phyloP scores from a whole-genome alignment of 2,888 invertebrate species.

The Drosophila fulvimacula region DNA sequence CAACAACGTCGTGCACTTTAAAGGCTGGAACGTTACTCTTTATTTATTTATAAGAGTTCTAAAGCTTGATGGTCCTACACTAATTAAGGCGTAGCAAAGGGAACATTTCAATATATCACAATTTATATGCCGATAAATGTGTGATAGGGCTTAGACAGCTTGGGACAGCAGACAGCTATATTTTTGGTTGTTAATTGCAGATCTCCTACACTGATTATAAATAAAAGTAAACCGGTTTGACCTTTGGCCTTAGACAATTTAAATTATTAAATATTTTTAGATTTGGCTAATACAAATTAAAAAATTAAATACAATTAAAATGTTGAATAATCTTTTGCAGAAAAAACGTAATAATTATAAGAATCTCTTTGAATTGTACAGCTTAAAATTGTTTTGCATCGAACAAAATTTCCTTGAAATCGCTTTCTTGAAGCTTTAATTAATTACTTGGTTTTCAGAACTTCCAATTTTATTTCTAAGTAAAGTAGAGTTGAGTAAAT shows the following conservation, averaged over 20 bases:
- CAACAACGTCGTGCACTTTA: background rate
- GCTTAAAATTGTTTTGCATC: constrained; percentile 1
- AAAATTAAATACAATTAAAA: background rate
- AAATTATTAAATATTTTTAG: background rate
- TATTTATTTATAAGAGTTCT: background rate
- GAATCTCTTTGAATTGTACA: background rate
- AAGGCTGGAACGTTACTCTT: background rate
- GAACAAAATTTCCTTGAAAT: no score
- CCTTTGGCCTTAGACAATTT: background rate
- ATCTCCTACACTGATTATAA: rapidly evolving
- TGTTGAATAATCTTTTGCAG: background rate
- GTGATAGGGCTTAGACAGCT: background rate
- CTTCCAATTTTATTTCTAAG: constrained; percentile 1
- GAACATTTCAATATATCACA: background rate
- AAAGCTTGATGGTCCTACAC: background rate
- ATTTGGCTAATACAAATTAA: background rate
- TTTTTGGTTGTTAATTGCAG: background rate
- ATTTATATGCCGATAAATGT: background rate
- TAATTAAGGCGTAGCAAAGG: background rate
- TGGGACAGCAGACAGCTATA: background rate
- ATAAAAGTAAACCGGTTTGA: background rate
- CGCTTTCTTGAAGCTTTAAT: constrained; percentile 20
- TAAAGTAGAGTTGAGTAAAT: background rate
- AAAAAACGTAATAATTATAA: background rate
- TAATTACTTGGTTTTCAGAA: constrained; percentile 4